Conservation (phyloP, 2,797 vertebrate species). For the Hapalemur alaotrensis region DNA sequence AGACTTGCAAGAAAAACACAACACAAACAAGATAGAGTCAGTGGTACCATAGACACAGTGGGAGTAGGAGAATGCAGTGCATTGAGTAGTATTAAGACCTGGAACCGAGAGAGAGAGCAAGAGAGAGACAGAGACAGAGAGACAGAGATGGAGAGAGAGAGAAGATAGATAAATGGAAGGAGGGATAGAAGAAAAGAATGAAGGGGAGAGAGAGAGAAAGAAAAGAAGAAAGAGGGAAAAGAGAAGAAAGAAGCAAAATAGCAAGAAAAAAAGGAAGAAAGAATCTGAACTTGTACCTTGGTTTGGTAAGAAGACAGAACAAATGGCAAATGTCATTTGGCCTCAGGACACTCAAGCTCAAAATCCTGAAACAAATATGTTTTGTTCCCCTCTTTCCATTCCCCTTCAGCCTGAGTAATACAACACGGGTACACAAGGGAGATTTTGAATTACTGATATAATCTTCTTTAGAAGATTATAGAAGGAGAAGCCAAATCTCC, state of each 20-base stretch:
- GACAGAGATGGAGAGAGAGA: no score
- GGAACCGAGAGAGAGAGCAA: no score
- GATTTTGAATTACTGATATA: background rate
- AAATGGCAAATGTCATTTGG: background rate
- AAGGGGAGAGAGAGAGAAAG: background rate
- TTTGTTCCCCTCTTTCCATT: background rate
- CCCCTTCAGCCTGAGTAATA: background rate
- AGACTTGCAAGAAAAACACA: background rate
- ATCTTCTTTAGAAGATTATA: background rate
- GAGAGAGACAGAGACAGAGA: no score
- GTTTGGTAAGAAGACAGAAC: conserved; percentile 4
- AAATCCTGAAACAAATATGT: background rate
- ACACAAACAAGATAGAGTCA: background rate
- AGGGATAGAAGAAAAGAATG: background rate
- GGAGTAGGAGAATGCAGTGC: background rate
- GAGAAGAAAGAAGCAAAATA: background rate
- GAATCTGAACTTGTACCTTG: background rate
- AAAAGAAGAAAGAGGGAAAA: background rate
- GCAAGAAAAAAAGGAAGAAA: background rate
- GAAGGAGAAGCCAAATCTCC: no score
- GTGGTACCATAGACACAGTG: background rate
- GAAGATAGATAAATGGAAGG: background rate
- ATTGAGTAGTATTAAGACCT: background rate
- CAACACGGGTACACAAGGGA: background rate
- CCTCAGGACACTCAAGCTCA: background rate